These are phyloP conservation scores for Cecropterus lyciades DNA, from an alignment of 1,140 invertebrate genomes.

Conservation along the genomic window DNA sequence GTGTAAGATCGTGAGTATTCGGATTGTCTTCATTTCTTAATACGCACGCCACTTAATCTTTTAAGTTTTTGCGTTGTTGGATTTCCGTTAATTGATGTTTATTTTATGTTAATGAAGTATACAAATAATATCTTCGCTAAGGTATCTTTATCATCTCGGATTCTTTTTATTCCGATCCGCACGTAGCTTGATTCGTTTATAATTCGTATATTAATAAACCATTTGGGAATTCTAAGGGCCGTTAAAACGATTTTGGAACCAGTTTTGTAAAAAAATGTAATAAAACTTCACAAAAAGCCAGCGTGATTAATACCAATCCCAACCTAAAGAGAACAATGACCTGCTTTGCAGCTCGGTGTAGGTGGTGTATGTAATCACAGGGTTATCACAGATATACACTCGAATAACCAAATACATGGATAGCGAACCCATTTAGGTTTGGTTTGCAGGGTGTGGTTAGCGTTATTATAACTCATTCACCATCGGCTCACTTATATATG, in stretches of 20 bases:
- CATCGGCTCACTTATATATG: too few relatives aligned
- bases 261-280: conserved; percentile 41
- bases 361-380: conserved; percentile 25
- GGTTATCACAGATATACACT: conserved; percentile 13
- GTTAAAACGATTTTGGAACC: conserved; percentile 36
- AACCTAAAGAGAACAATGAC: conserved; percentile 36
- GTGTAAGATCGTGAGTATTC: too few relatives aligned
- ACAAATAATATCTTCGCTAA: not conserved
- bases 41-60: too few relatives aligned
- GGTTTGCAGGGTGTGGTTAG: too few relatives aligned
- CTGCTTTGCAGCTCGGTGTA: conserved; percentile 23
- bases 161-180: conserved; percentile 7
- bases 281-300: conserved; percentile 35
- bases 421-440: too few relatives aligned
- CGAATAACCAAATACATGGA: too few relatives aligned
- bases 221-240: conserved; percentile 32
- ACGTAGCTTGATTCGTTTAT: conserved; percentile 23
- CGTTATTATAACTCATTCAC: too few relatives aligned
- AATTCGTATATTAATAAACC: conserved; percentile 32
- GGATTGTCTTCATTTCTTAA: too few relatives aligned
- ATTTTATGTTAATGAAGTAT: too few relatives aligned
- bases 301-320: conserved; percentile 42
- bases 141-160: not conserved
- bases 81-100: too few relatives aligned
- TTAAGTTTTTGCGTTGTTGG: too few relatives aligned